These are phyloP conservation scores for Drosophila glabriapex DNA, from an alignment of 2,888 invertebrate species.

Conservation along the genomic window DNA sequence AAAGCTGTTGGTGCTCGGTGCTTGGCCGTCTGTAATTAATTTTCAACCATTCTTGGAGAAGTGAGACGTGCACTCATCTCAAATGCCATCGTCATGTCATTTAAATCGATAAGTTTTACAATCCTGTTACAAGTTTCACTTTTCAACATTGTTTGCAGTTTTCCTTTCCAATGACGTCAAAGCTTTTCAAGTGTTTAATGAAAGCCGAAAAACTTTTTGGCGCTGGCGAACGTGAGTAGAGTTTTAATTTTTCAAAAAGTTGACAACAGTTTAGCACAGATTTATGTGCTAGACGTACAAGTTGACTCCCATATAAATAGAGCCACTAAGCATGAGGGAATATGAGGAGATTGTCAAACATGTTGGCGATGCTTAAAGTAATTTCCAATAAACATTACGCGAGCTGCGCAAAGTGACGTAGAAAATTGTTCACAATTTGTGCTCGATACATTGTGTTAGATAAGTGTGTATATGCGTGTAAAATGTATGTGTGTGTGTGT, in stretches of 20 bases:
- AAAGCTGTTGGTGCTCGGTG: background rate
- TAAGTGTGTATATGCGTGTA: slow-evolving; percentile 4
- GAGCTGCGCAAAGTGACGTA: slow-evolving; percentile 51
- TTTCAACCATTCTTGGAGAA: background rate
- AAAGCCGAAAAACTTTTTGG: slow-evolving; percentile 55
- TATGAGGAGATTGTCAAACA: background rate
- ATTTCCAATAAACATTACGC: slow-evolving; percentile 67
- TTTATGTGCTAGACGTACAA: slow-evolving; percentile 55
- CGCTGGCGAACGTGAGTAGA: slow-evolving; percentile 62
- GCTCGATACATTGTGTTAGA: slow-evolving; percentile 39
- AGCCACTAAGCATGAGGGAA: slow-evolving; percentile 57
- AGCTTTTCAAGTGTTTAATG: slow-evolving; percentile 62
- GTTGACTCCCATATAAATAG: slow-evolving; percentile 41
- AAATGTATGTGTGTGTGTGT: slow-evolving; percentile 5
- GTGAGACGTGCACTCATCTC: background rate
- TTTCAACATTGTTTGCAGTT: slow-evolving; percentile 48
- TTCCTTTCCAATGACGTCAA: slow-evolving; percentile 40
- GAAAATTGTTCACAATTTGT: slow-evolving; percentile 52
- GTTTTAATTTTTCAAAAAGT: slow-evolving; percentile 54
- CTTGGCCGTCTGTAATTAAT: background rate
- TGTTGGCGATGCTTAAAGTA: slow-evolving; percentile 60
- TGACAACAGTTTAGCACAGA: slow-evolving; percentile 54
- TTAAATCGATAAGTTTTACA: slow-evolving; percentile 13
- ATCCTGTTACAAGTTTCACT: slow-evolving; percentile 19
- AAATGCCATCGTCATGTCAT: slow-evolving; percentile 6